A percentile compares a stretch with the other conserved stretches of the same genome.
Evolutionary conservation across 2,113 vertebrate genomes (phyloP).

Genomic region (Ploceus nigricollis): DNA sequence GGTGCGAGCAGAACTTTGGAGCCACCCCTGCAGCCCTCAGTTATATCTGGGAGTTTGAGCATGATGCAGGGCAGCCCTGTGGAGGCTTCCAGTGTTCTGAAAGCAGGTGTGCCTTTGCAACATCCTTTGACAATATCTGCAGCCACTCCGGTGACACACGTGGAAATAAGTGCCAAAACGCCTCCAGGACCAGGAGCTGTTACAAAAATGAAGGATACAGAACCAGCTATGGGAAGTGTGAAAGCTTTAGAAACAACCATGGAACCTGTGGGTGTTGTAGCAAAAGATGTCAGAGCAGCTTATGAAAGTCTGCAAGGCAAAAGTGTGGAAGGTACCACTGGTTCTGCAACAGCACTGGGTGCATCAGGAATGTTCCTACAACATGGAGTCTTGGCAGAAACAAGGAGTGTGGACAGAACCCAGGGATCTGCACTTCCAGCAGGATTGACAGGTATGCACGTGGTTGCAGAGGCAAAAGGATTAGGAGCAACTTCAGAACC

Average conservation of each 20-base stretch:
- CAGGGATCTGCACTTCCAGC: neutral
- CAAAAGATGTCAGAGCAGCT: neutral
- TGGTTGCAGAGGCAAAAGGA: neutral
- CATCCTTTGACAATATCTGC: neutral
- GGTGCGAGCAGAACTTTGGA: neutral
- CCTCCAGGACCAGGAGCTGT: neutral
- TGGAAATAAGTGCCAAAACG: slow-evolving; percentile 4
- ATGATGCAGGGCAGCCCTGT: fast-evolving
- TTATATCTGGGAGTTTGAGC: neutral
- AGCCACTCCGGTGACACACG: neutral
- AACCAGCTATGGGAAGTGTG: neutral
- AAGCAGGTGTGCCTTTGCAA: neutral
- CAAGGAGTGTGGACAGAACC: neutral
- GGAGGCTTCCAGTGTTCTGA: neutral
- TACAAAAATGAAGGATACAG: neutral
- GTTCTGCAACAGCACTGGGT: neutral
- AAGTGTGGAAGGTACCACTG: neutral
- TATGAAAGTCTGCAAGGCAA: neutral
- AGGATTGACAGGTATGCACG: neutral
- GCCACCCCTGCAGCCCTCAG: neutral
- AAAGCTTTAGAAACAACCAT: neutral
- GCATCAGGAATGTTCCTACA: neutral
- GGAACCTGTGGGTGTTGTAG: neutral
- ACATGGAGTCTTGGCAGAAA: neutral
- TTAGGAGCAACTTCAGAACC: neutral